Conservation (phyloP, 2,797 vertebrate genomes). For the Orestias chungarensis region DNA sequence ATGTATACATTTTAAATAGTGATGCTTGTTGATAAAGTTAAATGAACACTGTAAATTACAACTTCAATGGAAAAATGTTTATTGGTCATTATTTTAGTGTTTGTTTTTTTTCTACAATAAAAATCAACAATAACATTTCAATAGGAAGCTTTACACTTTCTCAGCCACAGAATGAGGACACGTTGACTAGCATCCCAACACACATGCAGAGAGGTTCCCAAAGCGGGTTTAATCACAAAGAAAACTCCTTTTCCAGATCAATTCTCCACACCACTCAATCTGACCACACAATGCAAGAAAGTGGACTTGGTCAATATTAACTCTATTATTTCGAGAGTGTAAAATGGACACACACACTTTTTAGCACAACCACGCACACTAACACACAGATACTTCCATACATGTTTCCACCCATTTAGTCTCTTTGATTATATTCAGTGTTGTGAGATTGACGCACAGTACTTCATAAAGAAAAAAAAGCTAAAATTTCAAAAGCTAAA, state of each 20-base stretch:
- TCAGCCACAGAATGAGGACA: background rate
- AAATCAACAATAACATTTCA: background rate
- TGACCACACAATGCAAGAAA: conserved; percentile 37
- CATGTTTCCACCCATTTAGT: conserved; percentile 5
- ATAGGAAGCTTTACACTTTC: background rate
- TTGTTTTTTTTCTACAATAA: background rate
- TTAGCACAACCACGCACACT: background rate
- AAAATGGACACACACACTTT: conserved; percentile 17
- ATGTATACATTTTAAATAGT: background rate
- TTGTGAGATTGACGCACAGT: background rate
- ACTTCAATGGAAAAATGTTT: background rate
- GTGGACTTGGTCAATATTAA: conserved; percentile 49
- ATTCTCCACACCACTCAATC: conserved; percentile 37
- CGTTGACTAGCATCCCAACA: background rate
- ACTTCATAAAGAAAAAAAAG: background rate
- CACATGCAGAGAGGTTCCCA: conserved; percentile 6
- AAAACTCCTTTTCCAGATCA: conserved; percentile 32
- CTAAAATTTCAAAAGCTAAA: conserved; percentile 1
- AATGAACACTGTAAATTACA: no score
- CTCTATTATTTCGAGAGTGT: conserved; percentile 33
- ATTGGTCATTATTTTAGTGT: background rate
- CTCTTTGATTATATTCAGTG: conserved; percentile 21
- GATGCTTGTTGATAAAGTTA: background rate
- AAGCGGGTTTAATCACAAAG: conserved; percentile 32
- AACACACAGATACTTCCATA: background rate